Conservation (phyloP, 2,113 vertebrate species). For the Ochotona curzoniae region DNA sequence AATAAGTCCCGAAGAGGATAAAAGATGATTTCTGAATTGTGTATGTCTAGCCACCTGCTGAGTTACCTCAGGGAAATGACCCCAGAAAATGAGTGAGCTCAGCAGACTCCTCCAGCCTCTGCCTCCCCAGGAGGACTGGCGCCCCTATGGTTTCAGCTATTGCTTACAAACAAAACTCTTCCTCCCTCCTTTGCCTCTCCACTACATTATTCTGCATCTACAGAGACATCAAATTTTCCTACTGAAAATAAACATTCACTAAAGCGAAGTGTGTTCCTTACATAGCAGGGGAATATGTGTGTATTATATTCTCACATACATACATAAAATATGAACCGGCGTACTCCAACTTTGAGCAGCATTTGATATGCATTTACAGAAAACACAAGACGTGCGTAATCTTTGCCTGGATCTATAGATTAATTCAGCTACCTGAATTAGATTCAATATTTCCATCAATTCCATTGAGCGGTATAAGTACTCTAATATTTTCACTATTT, state of each 20-base stretch:
- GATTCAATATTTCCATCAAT: not conserved
- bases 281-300: not conserved
- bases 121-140: rapidly evolving
- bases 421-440: not conserved
- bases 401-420: not conserved
- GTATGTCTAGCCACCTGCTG: not conserved
- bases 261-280: slow-evolving; percentile 23
- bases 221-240: not conserved
- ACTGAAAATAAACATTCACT: not conserved
- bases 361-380: not conserved
- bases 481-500: not conserved
- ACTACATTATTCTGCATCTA: not conserved
- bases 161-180: not conserved
- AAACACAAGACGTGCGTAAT: not conserved
- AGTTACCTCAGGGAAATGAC: not conserved
- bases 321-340: not conserved
- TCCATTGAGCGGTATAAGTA: not conserved
- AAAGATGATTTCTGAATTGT: not conserved
- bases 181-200: not conserved
- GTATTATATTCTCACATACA: not conserved
- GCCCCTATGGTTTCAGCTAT: not conserved
- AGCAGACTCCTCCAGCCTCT: not conserved
- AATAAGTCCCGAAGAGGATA: not conserved
- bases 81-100: not conserved
- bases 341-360: not conserved